Evolutionary conservation across 2,888 invertebrate genomes (phyloP).

Genomic region (Cataglyphis rosenhaueri): DNA sequence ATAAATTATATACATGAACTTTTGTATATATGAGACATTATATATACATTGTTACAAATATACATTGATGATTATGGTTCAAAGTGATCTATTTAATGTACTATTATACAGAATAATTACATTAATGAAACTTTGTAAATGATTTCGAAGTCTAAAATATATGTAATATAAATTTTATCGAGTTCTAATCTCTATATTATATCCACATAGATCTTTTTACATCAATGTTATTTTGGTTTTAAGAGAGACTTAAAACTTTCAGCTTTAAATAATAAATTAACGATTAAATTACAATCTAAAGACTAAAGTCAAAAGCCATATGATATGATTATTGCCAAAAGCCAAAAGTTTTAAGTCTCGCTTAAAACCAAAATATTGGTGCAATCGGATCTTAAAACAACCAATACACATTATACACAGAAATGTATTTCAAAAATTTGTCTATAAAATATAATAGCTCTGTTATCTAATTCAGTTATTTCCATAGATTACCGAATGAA

Average conservation of each 20-base stretch:
- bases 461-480: background rate
- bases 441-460: background rate
- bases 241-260: too few relatives aligned
- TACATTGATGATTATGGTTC: background rate
- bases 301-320: too few relatives aligned
- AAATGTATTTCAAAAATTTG: background rate
- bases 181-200: background rate
- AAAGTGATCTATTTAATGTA: conserved; percentile 12
- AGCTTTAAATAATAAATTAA: too few relatives aligned
- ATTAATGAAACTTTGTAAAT: conserved; percentile 1
- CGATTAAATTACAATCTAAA: too few relatives aligned
- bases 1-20: conserved; percentile 10
- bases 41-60: conserved; percentile 21
- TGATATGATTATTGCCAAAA: too few relatives aligned
- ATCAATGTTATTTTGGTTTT: too few relatives aligned
- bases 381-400: background rate
- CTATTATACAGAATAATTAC: conserved; percentile 8
- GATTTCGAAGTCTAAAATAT: background rate
- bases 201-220: background rate
- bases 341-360: too few relatives aligned
- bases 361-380: too few relatives aligned
- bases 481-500: background rate
- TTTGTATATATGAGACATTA: background rate
- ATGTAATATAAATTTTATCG: background rate
- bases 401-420: background rate